Evolutionary conservation across 1,140 invertebrate genomes (phyloP).

Genomic region (Drosophila bifasciata): DNA sequence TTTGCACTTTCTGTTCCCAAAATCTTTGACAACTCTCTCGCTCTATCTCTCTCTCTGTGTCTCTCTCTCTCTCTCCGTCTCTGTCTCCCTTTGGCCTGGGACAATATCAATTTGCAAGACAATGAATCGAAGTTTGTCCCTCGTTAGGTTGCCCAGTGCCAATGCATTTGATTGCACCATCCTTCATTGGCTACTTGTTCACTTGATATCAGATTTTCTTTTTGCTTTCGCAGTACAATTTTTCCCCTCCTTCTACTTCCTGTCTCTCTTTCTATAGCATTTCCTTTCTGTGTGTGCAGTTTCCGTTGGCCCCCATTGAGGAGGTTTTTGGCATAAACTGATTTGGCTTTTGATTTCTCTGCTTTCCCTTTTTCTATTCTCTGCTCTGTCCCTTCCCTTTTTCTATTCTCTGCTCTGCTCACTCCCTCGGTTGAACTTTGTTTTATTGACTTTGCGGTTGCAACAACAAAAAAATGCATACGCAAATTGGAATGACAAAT

Average conservation of each 20-base stretch:
- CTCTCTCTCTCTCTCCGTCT: conserved; percentile 5
- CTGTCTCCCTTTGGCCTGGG: not conserved
- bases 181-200: conserved; percentile 63
- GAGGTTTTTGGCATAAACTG: conserved; percentile 55
- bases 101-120: conserved; percentile 78
- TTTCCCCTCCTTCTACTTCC: conserved; percentile 1
- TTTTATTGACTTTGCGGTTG: conserved; percentile 66
- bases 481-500: conserved; percentile 62
- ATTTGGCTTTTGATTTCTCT: conserved; percentile 43
- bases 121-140: conserved; percentile 53
- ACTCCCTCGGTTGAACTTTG: conserved; percentile 47
- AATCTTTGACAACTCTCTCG: conserved; percentile 23
- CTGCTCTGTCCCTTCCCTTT: conserved; percentile 19
- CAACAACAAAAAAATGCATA: conserved; percentile 59
- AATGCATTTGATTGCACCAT: conserved; percentile 74
- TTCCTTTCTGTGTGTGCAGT: conserved; percentile 15
- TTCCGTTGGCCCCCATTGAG: conserved; percentile 37
- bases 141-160: conserved; percentile 58
- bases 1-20: conserved; percentile 2
- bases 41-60: conserved; percentile 18
- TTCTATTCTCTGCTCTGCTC: conserved; percentile 25
- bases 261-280: not conserved
- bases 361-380: conserved; percentile 36
- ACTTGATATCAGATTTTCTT: conserved; percentile 36
- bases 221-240: conserved; percentile 1